Evolutionary conservation across 2,888 invertebrate genomes (phyloP), one percentile per base, ranked within the genome.

Genomic region (Hypena proboscidalis): DNA sequence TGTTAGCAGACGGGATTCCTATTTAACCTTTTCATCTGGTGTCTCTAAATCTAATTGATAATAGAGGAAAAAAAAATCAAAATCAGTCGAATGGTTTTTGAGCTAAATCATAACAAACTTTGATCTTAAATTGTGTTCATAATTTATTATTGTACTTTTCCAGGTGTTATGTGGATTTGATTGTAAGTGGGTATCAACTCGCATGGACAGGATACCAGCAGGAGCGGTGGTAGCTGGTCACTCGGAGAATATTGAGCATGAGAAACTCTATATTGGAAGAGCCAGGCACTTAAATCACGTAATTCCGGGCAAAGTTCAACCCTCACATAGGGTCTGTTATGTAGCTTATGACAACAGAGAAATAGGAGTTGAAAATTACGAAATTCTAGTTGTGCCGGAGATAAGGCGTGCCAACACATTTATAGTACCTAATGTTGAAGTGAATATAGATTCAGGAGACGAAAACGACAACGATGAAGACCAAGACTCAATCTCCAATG

Each of bases 221-320:
- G 94, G 93, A 39, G 94, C 96, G 0, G 80, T 96, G 22, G 88
- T 93, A 3, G 95, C 91, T 4, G 94, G 95, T 3, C 80, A 77
- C 26, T 91, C 92, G 26, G 92, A 89, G 14, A 46, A 51, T 56
- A 84, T 77, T 35, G 77, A 82, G 8, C 50, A 37, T 13, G 92
- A 92, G 49, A 84, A 83, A 31, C 62, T 95, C 6, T 95, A 92
- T 70, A 92, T 95, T 0, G 94, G 94, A 7, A 92, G 97, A 58
- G 95, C 94, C 0, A 84, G 87, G 19, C 94, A 95, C 71, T 93
- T 94, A 56, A 95, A 94, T 8, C 94, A 93, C 35, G 75, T 95
- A 3, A 92, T 97, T 63, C 95, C 96, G 25, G 97, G 97, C n/a
- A 97, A 97, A 85, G 81, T 96, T 7, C 85, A 85, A 39, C 70